phyloP scores from a whole-genome alignment of 2,888 invertebrate species.

The Callimorpha dominula region DNA sequence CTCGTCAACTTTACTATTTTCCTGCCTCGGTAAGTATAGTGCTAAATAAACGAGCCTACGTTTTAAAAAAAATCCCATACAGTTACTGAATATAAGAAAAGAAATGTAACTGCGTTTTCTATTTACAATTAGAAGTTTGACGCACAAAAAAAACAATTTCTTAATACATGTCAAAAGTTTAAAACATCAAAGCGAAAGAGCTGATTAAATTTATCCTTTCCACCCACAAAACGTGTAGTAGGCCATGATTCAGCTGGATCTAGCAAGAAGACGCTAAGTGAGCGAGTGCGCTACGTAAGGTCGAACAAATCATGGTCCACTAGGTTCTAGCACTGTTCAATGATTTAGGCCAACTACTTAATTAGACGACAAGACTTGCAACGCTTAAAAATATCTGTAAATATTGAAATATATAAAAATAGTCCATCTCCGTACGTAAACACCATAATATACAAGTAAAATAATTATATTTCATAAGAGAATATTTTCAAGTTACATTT shows the following conservation, averaged over 20 bases:
- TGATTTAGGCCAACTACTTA: constrained; percentile 48
- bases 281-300: constrained; percentile 19
- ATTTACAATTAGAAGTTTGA: constrained; percentile 79
- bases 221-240: constrained; percentile 51
- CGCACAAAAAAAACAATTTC: constrained; percentile 69
- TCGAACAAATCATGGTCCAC: constrained; percentile 36
- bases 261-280: constrained; percentile 11
- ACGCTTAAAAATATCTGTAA: constrained; percentile 18
- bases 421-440: constrained; percentile 13
- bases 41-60: constrained; percentile 49
- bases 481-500: constrained; percentile 6
- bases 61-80: constrained; percentile 57
- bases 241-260: constrained; percentile 34
- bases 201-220: constrained; percentile 61
- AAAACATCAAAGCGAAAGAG: constrained; percentile 66
- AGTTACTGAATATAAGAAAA: constrained; percentile 53
- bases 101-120: constrained; percentile 66
- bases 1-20: constrained; percentile 25
- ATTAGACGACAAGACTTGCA: constrained; percentile 49
- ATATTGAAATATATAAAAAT: constrained; percentile 22
- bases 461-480: constrained; percentile 16
- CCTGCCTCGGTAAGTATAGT: constrained; percentile 30
- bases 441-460: constrained; percentile 12
- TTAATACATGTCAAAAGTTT: constrained; percentile 57
- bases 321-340: constrained; percentile 34